Base-by-base conservation (phyloP, 1,140 invertebrate species). In the Cydia fagiglandana region DNA sequence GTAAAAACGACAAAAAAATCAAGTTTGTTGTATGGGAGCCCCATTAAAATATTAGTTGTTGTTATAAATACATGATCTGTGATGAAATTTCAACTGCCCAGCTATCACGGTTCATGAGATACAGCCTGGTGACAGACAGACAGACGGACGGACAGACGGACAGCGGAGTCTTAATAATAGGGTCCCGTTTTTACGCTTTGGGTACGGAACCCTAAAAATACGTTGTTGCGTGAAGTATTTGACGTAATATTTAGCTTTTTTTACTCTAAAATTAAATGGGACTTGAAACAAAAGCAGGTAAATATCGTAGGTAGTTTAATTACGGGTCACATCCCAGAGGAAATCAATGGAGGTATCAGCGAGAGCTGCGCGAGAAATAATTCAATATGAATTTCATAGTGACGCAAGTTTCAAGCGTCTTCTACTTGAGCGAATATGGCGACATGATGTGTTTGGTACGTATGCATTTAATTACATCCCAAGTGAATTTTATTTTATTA, bases 351-450 rank as follows among this genome's bases (percentile, higher is more conserved):
- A 70, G 15, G 30, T 20, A 45, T 70, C 66, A 70, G 15, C 64
- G 15, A n/a, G 38, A 34, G 0, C n/a, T n/a, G 28, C 24, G 30
- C n/a, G 47, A 0, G 28, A 74, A 53, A 56, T 53, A 38, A 70
- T 70, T 70, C 41, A 75, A 64, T 68, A 68, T 7, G 38, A 75
- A 68, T 53, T 75, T 66, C 15, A 38, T 70, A 17, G 66, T 70
- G n/a, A 12, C 30, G 1, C 34, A 70, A 38, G 15, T 70, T 70
- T 13, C 66, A 41, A 66, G 34, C 30, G 13, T 66, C 30, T 66
- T 9, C 20, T 34, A 30, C 64, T 15, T 66, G 28, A 7, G 9
- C 15, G n/a, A 61, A 20, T 20, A 20, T 61, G 10, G 45, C 13
- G 13, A 15, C 7, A 15, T 47, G 13, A n/a, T 24, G 56, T 61